Percentiles rank a stretch among this genome's conserved stretches.
Conservation (phyloP, 2,113 vertebrate species). For the Phrynosoma blainvillii region DNA sequence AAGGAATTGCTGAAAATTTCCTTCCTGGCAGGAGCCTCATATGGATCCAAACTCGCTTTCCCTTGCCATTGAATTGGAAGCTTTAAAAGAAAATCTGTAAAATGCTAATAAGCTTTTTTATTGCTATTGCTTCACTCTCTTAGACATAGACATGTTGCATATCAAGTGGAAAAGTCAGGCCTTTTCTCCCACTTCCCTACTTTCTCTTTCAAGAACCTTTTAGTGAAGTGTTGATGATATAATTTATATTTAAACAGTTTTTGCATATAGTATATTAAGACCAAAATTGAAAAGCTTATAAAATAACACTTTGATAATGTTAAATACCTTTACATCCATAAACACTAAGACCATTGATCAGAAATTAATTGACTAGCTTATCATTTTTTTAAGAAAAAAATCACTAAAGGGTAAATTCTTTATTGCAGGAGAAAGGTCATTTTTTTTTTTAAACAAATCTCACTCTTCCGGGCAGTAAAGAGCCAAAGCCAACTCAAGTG, state of each 20-base stretch:
- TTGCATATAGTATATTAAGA: constrained; percentile 26
- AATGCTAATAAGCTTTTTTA: neutral
- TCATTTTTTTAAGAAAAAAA: constrained; percentile 11
- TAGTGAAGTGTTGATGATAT: neutral
- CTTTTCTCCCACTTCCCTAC: constrained; percentile 2
- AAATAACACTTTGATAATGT: constrained; percentile 42
- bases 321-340: constrained; percentile 35
- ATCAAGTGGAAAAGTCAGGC: neutral
- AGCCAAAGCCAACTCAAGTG: too few species aligned
- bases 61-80: neutral
- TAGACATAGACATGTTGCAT: neutral
- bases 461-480: too few species aligned
- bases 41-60: too few species aligned
- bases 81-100: neutral
- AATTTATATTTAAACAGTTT: constrained; percentile 46
- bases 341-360: constrained; percentile 37
- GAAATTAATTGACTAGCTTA: constrained; percentile 26
- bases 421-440: neutral
- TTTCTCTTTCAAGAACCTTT: constrained; percentile 29
- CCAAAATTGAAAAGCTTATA: constrained; percentile 39
- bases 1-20: neutral
- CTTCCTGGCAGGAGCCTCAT: neutral
- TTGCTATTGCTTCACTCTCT: neutral
- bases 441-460: too few species aligned
- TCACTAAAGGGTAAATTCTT: neutral